Evolutionary conservation across 2,888 invertebrate genomes (phyloP).

Genomic region (Callimorpha dominula): DNA sequence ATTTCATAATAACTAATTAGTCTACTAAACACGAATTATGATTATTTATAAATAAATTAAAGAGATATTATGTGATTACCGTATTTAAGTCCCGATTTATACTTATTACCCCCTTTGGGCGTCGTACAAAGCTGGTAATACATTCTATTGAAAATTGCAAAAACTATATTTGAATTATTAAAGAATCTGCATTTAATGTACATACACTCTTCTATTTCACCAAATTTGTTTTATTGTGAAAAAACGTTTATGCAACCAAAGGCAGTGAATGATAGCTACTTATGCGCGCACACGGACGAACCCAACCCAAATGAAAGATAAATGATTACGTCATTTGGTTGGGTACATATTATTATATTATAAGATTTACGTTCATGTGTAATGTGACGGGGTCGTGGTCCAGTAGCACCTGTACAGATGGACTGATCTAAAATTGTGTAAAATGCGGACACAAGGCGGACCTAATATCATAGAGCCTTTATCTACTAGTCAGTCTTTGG

Average conservation of each 20-base stretch:
- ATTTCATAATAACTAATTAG: too few species aligned
- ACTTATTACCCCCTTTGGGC: too few species aligned
- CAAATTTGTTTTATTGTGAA: neutral
- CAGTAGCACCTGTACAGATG: neutral
- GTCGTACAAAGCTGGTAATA: too few species aligned
- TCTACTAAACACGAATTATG: too few species aligned
- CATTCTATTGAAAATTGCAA: too few species aligned
- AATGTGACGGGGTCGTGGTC: neutral
- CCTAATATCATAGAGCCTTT: neutral
- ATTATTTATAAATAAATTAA: too few species aligned
- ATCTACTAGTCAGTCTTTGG: neutral
- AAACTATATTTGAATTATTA: neutral
- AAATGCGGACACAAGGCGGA: neutral
- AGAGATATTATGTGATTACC: too few species aligned
- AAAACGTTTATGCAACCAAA: neutral
- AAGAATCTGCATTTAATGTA: neutral
- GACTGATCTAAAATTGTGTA: neutral
- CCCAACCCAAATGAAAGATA: constrained; percentile 6
- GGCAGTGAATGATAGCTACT: constrained; percentile 8
- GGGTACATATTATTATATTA: neutral
- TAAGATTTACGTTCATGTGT: neutral
- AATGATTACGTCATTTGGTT: constrained; percentile 1
- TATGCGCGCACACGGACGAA: constrained; percentile 13
- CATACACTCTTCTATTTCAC: neutral
- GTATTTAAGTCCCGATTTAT: too few species aligned